Evolutionary conservation across 2,113 vertebrate genomes (phyloP).

Genomic region (Melanotaenia duboulayi): DNA sequence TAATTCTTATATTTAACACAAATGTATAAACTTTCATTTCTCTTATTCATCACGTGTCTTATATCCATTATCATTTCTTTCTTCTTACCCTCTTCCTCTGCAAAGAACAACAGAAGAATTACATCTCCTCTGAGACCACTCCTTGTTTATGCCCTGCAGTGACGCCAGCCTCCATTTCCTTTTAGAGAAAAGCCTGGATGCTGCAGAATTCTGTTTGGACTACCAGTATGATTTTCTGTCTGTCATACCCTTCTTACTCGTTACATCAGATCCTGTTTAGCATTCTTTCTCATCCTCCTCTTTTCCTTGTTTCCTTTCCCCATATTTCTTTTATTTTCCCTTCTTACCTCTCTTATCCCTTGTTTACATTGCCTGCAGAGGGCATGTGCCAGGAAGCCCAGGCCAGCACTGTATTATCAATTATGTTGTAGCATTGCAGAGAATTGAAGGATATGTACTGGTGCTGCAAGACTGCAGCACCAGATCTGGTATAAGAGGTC

Average conservation of each 20-base stretch:
- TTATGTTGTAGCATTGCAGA: conserved; percentile 69
- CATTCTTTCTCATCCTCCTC: conserved; percentile 1
- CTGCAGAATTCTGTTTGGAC: conserved; percentile 24
- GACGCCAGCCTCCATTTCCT: conserved; percentile 13
- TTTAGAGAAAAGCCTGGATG: conserved; percentile 24
- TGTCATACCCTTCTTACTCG: conserved; percentile 5
- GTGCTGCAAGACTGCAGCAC: conserved; percentile 68
- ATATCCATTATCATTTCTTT: background rate
- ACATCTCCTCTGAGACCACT: conserved; percentile 4
- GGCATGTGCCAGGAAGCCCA: conserved; percentile 58
- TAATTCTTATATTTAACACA: conserved; percentile 2
- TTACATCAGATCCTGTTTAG: background rate
- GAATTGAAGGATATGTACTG: conserved; percentile 40
- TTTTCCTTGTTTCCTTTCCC: background rate
- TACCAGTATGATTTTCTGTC: conserved; percentile 28
- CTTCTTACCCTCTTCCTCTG: background rate
- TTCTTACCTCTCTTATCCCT: conserved; percentile 27
- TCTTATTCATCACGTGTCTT: background rate
- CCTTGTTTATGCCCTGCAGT: conserved; percentile 24
- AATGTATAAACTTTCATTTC: background rate
- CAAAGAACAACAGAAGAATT: background rate
- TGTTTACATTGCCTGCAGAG: conserved; percentile 69
- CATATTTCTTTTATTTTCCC: background rate
- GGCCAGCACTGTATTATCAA: conserved; percentile 37
- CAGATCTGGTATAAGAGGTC: too few species aligned